A percentile compares a stretch with the other conserved stretches of the same genome.
phyloP scores from a whole-genome alignment of 2,888 invertebrate genomes.

The Dendrolimus pini region DNA sequence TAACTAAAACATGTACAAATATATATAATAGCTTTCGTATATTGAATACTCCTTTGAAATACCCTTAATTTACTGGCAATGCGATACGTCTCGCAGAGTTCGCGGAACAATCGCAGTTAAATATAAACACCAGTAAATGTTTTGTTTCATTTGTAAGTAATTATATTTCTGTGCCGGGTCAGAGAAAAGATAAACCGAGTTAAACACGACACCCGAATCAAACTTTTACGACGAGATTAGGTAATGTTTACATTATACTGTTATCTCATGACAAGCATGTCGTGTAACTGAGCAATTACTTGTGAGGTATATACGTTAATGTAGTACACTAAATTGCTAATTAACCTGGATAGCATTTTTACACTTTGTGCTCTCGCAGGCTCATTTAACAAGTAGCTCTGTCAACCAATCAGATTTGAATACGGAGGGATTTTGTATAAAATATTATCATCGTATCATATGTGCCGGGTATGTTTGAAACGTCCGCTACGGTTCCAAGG shows the following conservation, averaged over 20 bases:
- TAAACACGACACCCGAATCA: not conserved
- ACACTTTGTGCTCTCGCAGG: constrained; percentile 17
- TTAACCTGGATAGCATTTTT: constrained; percentile 29
- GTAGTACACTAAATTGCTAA: constrained; percentile 20
- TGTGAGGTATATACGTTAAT: constrained; percentile 19
- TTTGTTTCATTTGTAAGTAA: not conserved
- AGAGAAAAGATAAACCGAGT: not conserved
- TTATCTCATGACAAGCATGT: not conserved
- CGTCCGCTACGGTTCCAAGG: too few species aligned
- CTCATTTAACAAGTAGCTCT: constrained; percentile 15
- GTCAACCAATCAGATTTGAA: too few species aligned
- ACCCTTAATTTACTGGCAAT: not conserved
- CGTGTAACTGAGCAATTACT: constrained; percentile 18
- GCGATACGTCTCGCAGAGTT: not conserved
- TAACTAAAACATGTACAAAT: not conserved
- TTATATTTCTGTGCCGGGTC: not conserved
- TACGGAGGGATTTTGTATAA: too few species aligned
- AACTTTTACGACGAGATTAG: too few species aligned
- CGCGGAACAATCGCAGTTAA: not conserved
- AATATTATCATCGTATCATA: too few species aligned
- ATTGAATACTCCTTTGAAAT: not conserved
- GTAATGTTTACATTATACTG: too few species aligned
- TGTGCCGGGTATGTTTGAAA: too few species aligned
- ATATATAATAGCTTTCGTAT: not conserved
- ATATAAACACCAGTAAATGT: not conserved